phyloP scores from a whole-genome alignment of 1,140 invertebrate genomes.

The Himalopsyche phryganea region DNA sequence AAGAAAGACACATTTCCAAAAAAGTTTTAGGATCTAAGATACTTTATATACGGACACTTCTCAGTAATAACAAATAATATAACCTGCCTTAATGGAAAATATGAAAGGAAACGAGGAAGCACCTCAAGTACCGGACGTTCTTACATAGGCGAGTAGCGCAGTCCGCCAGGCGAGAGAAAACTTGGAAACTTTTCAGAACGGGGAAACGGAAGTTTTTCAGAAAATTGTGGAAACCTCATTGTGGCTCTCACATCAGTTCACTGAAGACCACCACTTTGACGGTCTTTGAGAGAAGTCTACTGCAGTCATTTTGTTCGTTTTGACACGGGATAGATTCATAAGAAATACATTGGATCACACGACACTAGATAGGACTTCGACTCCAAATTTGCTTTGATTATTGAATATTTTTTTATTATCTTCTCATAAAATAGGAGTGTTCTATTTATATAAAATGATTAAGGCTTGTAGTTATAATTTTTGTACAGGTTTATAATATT shows the following conservation, averaged over 20 bases:
- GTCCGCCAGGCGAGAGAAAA: conserved; percentile 7
- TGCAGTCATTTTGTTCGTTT: neutral
- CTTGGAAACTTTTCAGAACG: conserved; percentile 2
- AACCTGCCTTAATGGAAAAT: conserved; percentile 7
- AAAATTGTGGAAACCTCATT: conserved; percentile 21
- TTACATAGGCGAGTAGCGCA: neutral
- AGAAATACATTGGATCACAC: no score
- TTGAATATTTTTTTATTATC: no score
- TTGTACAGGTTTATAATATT: no score
- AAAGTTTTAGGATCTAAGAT: no score
- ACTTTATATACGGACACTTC: no score
- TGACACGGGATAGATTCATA: neutral
- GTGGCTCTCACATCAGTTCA: conserved; percentile 8
- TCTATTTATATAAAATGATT: no score
- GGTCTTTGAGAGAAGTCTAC: conserved; percentile 5
- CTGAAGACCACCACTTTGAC: neutral
- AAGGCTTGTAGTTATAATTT: no score
- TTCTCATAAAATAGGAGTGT: no score
- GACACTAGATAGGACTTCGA: no score
- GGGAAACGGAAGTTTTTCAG: conserved; percentile 11
- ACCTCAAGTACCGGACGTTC: conserved; percentile 1
- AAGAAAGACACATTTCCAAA: no score
- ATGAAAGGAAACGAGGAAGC: neutral
- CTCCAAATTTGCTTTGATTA: no score
- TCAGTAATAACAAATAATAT: no score